Evolutionary conservation across 2,797 vertebrate genomes (phyloP).

Genomic region (Melopsittacus undulatus): DNA sequence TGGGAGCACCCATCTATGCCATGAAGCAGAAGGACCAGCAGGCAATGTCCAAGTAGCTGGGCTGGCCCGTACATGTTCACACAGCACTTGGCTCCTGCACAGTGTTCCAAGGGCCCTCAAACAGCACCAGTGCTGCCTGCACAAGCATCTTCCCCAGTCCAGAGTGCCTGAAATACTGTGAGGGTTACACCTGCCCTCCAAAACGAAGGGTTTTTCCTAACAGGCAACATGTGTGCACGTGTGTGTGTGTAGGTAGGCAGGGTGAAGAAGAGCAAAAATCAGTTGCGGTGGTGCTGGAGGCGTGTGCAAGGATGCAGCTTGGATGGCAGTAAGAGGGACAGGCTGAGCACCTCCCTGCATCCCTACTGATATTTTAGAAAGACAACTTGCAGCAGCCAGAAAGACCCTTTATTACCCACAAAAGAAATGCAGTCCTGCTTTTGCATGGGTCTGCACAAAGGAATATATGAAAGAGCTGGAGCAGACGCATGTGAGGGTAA

Average conservation of each 20-base stretch:
- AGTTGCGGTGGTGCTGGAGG: background rate
- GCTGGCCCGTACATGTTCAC: background rate
- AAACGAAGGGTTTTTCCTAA: background rate
- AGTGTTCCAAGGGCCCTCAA: background rate
- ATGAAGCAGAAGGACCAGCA: background rate
- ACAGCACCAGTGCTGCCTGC: background rate
- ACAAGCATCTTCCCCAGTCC: background rate
- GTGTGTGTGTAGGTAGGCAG: background rate
- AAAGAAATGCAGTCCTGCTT: background rate
- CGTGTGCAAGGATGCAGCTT: background rate
- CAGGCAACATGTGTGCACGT: background rate
- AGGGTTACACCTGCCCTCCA: background rate
- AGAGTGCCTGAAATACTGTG: background rate
- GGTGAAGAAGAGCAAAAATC: background rate
- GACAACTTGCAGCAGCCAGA: background rate
- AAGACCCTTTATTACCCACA: background rate
- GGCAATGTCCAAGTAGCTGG: background rate
- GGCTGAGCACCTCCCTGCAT: background rate
- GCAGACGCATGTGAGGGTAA: rapidly evolving
- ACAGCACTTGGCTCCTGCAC: background rate
- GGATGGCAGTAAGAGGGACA: background rate
- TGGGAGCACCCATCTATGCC: rapidly evolving
- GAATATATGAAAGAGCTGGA: background rate
- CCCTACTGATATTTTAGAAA: background rate
- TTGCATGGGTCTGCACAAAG: background rate